Evolutionary conservation across 2,888 invertebrate species (phyloP).

Genomic region (Cremastinae sp.): DNA sequence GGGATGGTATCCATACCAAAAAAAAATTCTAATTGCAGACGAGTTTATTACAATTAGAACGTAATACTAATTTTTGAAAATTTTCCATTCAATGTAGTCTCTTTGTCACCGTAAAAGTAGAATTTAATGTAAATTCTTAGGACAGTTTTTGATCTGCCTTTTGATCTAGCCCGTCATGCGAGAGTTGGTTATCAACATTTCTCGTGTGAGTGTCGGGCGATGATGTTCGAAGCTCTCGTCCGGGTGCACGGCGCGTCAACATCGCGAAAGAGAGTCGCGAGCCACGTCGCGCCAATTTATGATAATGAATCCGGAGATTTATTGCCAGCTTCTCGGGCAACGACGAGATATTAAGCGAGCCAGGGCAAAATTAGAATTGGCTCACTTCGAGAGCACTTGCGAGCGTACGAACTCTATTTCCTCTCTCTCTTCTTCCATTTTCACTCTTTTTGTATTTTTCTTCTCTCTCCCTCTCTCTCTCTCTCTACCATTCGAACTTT

Average conservation of each 20-base stretch:
- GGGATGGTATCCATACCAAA: no score
- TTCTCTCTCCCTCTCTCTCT: conserved; percentile 31
- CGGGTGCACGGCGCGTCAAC: conserved; percentile 65
- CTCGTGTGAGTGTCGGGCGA: not conserved
- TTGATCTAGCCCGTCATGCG: no score
- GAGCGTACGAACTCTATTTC: conserved; percentile 52
- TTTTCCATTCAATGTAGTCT: no score
- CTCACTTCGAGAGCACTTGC: conserved; percentile 62
- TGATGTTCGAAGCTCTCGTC: conserved; percentile 9
- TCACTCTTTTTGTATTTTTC: conserved; percentile 26
- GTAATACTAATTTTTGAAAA: no score
- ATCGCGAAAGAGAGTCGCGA: conserved; percentile 63
- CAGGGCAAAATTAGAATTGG: conserved; percentile 75
- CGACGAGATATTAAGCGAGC: conserved; percentile 74
- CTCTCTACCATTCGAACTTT: conserved; percentile 48
- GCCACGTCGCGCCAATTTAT: conserved; percentile 74
- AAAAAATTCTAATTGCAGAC: no score
- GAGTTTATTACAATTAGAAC: no score
- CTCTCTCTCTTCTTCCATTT: no score
- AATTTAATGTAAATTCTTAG: no score
- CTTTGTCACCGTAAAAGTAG: no score
- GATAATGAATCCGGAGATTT: conserved; percentile 77
- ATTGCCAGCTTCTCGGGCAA: conserved; percentile 72
- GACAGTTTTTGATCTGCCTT: no score
- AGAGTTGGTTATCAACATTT: not conserved